A percentile compares a stretch with the other conserved stretches of the same genome.
Evolutionary conservation across 2,888 invertebrate species (phyloP).

Genomic region (Dryomyza anilis): DNA sequence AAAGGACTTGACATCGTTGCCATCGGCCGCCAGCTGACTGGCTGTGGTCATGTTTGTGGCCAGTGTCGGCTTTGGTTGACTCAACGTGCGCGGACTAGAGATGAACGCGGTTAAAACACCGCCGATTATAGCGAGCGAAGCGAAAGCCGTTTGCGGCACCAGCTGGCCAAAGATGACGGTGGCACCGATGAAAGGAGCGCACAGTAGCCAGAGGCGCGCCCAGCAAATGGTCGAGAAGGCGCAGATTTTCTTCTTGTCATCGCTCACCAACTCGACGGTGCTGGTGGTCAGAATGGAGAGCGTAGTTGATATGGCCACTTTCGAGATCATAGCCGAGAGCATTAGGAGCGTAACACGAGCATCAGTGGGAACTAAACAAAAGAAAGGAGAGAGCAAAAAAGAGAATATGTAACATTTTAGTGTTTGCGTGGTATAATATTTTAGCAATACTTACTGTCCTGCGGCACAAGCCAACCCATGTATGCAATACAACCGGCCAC

Average conservation of each 20-base stretch:
- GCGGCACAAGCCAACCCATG: conserved; percentile 59
- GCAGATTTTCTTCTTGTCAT: conserved; percentile 57
- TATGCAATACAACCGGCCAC: conserved; percentile 56
- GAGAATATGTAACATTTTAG: background rate
- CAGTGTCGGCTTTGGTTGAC: conserved; percentile 41
- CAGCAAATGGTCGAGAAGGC: conserved; percentile 60
- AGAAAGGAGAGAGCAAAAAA: background rate
- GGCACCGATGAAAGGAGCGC: conserved; percentile 60
- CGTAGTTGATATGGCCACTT: conserved; percentile 60
- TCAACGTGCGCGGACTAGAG: conserved; percentile 58
- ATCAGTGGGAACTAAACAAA: conserved; percentile 49
- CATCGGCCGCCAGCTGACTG: conserved; percentile 34
- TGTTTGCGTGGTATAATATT: no score
- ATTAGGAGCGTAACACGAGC: conserved; percentile 56
- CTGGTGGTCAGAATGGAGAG: conserved; percentile 60
- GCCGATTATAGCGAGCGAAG: conserved; percentile 56
- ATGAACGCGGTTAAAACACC: conserved; percentile 56
- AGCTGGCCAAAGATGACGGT: conserved; percentile 58
- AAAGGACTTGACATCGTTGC: conserved; percentile 48
- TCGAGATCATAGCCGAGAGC: conserved; percentile 61
- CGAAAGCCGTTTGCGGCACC: conserved; percentile 59
- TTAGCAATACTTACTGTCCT: conserved; percentile 42
- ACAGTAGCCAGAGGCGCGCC: conserved; percentile 60
- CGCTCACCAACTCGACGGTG: conserved; percentile 59
- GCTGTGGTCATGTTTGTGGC: conserved; percentile 32